These are phyloP conservation scores for Leptopilina drosophilae DNA, from an alignment of 2,888 invertebrate genomes.

Conservation along the genomic window DNA sequence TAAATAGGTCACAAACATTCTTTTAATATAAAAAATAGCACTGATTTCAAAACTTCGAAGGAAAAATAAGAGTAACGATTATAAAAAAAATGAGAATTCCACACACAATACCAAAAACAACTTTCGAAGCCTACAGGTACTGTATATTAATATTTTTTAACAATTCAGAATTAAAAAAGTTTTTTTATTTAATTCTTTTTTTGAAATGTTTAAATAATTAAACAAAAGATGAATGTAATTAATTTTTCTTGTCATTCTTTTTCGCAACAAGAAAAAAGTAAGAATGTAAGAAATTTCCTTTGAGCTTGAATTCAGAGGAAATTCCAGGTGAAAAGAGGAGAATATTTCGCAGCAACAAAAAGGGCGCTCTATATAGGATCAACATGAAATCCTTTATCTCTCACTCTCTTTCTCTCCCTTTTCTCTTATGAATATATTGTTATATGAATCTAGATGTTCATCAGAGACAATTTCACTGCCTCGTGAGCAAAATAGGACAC, in stretches of 20 bases:
- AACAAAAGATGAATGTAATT: too few relatives aligned
- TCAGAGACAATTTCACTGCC: conserved; percentile 61
- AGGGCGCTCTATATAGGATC: too few relatives aligned
- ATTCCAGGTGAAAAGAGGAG: background rate
- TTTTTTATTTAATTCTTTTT: too few relatives aligned
- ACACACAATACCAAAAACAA: conserved; percentile 63
- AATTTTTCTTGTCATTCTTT: too few relatives aligned
- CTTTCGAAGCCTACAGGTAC: conserved; percentile 67
- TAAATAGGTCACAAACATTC: background rate
- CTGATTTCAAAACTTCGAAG: background rate
- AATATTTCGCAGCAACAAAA: background rate
- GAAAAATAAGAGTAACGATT: background rate
- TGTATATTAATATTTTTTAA: background rate
- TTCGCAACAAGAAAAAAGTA: too few relatives aligned
- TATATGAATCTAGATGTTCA: conserved; percentile 65
- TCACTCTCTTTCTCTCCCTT: background rate
- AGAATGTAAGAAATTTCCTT: too few relatives aligned
- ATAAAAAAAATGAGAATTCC: conserved; percentile 64
- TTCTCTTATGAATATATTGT: background rate
- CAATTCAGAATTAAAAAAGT: too few relatives aligned
- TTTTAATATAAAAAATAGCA: background rate
- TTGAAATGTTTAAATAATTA: too few relatives aligned
- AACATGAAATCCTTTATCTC: background rate
- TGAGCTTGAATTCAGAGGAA: too few relatives aligned
- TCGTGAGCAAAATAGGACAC: conserved; percentile 59